Base-by-base conservation (phyloP, 2,888 invertebrate species). In the Lepidocyrtinus sp. region DNA sequence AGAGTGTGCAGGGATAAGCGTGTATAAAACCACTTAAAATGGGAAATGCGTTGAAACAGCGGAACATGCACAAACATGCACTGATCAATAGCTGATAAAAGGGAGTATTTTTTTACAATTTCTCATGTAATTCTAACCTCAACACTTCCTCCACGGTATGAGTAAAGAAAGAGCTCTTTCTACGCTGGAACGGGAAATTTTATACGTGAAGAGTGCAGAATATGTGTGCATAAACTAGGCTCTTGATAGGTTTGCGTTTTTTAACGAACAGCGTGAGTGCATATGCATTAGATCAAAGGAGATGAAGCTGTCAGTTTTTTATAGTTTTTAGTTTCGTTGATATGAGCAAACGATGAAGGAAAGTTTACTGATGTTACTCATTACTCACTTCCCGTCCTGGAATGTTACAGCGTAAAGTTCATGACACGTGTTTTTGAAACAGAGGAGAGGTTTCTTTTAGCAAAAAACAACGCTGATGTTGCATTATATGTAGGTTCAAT, bases 381-480 rank as follows among this genome's bases (percentile, higher is more conserved):
- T 76, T 76, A 76, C 70, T 76, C 75, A 69, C 69, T 75, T 69
- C 64, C 76, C 59, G 25, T 71, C 27, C 76, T 76, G 76, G 76
- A 76, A 76, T 70, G 76, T 64, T 5, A 5, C 5, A 36, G 36
- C 12, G 69, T 70, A 69, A 76, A 64, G 70, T 70, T 76, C 76
- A 64, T 76, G 76, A 76, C 76, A 76, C 76, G 76, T 76, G 76
- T 70, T 76, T n/a, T 76, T 70, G 70, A 76, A 76, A 75, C 67
- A 61, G 15, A 55, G 65, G n/a, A 9, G 36, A 55, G 46, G 72
- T 7, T 36, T 7, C 12, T 36, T 36, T 36, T 36, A 36, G 12
- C 36, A 36, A 36, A 36, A 36, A 36, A 36, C 36, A 5, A 36
- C 36, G 12, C 12, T 36, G 12, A 12, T 36, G 12, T 36, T 36